Percentiles rank a stretch among this genome's conserved stretches.
phyloP scores from a whole-genome alignment of 2,113 vertebrate genomes.

The Phalacrocorax aristotelis region DNA sequence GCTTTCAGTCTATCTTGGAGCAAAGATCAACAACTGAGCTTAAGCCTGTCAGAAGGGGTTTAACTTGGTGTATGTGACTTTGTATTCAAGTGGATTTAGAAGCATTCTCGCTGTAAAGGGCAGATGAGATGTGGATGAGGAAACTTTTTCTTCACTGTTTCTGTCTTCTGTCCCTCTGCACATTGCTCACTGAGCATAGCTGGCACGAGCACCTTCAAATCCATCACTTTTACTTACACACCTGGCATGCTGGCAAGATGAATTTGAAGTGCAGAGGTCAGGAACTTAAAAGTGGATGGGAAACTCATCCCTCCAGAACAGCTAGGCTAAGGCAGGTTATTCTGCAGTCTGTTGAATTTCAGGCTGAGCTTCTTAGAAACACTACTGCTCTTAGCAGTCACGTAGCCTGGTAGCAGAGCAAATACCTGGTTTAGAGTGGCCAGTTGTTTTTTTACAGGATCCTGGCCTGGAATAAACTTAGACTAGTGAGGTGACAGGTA shows the following conservation, averaged over 20 bases:
- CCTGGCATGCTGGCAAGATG: accelerated
- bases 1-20: neutral
- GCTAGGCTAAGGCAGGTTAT: neutral
- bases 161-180: neutral
- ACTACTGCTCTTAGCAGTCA: neutral
- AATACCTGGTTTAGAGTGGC: neutral
- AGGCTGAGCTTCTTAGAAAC: neutral
- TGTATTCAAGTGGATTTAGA: neutral
- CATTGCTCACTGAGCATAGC: accelerated
- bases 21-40: neutral
- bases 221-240: neutral
- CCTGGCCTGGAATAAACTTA: neutral
- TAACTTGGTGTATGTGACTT: neutral
- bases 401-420: neutral
- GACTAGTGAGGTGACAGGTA: neutral
- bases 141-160: neutral
- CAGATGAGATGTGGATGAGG: neutral
- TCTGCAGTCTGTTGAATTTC: neutral
- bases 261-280: neutral
- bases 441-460: neutral
- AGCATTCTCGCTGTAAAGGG: neutral
- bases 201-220: accelerated
- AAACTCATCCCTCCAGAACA: neutral
- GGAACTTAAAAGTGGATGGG: neutral
- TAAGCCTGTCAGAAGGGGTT: neutral